A percentile compares a stretch with the other conserved stretches of the same genome.
These are phyloP conservation scores for Tinamus guttatus DNA, from an alignment of 2,113 vertebrate genomes.

Conservation along the genomic window DNA sequence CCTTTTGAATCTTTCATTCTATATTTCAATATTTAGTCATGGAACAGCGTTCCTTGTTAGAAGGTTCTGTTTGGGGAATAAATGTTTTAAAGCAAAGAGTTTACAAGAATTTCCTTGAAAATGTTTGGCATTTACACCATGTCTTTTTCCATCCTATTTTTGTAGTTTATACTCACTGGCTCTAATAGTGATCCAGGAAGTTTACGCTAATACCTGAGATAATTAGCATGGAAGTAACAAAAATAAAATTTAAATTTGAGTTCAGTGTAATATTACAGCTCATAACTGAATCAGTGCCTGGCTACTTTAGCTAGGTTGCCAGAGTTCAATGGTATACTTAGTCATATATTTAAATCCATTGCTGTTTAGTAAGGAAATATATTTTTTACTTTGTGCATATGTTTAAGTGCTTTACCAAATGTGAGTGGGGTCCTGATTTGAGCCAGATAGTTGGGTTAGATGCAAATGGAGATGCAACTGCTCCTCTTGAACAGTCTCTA, in stretches of 20 bases:
- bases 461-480: not conserved
- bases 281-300: not conserved
- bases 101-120: not conserved
- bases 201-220: not conserved
- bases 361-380: not conserved
- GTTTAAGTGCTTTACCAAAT: not conserved
- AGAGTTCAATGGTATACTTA: not conserved
- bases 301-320: not conserved
- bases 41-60: not conserved
- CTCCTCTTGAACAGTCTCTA: not conserved
- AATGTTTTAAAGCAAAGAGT: not conserved
- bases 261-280: not conserved
- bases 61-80: not conserved
- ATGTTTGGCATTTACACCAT: not conserved
- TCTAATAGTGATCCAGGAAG: not conserved
- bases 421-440: not conserved
- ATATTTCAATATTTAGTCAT: not conserved
- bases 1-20: not conserved
- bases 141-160: not conserved
- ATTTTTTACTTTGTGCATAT: not conserved
- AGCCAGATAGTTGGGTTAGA: not conserved
- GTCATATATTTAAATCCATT: not conserved
- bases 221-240: not conserved
- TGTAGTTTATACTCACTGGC: not conserved
- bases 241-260: not conserved